Evolutionary conservation across 2,113 vertebrate species (phyloP).

Genomic region (Hemibagrus wyckioides): DNA sequence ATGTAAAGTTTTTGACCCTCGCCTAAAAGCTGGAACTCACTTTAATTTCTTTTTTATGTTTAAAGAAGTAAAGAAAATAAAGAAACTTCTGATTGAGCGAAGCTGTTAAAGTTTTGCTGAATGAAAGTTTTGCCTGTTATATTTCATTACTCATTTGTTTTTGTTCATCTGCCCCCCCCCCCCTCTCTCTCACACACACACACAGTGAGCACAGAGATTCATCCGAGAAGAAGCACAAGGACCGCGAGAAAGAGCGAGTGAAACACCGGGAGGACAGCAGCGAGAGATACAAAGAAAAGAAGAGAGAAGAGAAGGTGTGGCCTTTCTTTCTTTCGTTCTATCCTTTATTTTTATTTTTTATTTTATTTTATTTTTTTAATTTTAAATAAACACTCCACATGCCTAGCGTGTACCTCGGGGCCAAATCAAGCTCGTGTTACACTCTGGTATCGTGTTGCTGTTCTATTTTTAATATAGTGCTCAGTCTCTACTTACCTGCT

Average conservation of each 20-base stretch:
- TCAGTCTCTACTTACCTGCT: not conserved
- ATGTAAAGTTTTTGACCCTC: not conserved
- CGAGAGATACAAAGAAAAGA: slow-evolving; percentile 76
- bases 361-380: too few relatives aligned
- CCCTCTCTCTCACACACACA: not conserved
- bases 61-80: not conserved
- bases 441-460: not conserved
- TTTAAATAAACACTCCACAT: not conserved
- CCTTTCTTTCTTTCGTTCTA: slow-evolving; percentile 4
- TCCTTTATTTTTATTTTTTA: not conserved
- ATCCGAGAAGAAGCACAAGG: slow-evolving; percentile 93
- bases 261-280: slow-evolving; percentile 87
- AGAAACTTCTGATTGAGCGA: too few relatives aligned
- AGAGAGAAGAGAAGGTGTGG: slow-evolving; percentile 84
- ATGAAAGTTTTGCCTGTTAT: too few relatives aligned
- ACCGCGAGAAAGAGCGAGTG: slow-evolving; percentile 81
- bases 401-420: not conserved
- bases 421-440: not conserved
- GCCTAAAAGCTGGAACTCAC: not conserved
- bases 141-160: not conserved
- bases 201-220: slow-evolving; percentile 91
- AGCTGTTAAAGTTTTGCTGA: too few relatives aligned
- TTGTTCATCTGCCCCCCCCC: not conserved
- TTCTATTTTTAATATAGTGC: not conserved
- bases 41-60: not conserved